A percentile compares a stretch with the other conserved stretches of the same genome.
These are phyloP conservation scores for Gymnothorax reevesii DNA, from an alignment of 2,797 vertebrate genomes.

Conservation along the genomic window DNA sequence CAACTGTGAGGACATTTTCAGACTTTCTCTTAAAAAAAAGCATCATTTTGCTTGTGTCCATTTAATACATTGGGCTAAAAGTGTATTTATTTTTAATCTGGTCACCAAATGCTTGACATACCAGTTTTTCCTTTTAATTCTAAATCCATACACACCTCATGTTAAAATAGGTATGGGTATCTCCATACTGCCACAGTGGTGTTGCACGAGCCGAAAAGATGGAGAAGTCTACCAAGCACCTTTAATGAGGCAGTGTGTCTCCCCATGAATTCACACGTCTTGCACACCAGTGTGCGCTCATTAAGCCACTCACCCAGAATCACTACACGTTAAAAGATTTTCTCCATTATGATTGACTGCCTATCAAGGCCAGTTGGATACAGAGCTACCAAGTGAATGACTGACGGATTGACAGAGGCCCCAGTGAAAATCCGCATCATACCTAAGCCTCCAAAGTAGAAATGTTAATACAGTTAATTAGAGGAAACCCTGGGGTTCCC, in stretches of 20 bases:
- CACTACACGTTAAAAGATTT: background rate
- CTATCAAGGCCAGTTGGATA: background rate
- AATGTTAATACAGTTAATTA: slow-evolving; percentile 42
- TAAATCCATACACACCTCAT: too few species aligned
- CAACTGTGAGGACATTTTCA: too few species aligned
- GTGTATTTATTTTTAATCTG: too few species aligned
- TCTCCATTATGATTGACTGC: background rate
- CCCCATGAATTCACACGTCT: slow-evolving; percentile 1
- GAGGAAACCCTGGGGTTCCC: slow-evolving; percentile 29
- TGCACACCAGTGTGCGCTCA: background rate
- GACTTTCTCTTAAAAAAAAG: too few species aligned
- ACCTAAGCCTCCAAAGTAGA: slow-evolving; percentile 23
- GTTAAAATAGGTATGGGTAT: too few species aligned
- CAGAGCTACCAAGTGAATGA: background rate
- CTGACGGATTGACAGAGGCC: background rate
- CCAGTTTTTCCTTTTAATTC: too few species aligned
- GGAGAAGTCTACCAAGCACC: background rate
- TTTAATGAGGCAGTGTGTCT: background rate
- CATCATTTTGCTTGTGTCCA: too few species aligned
- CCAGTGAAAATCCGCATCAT: slow-evolving; percentile 6
- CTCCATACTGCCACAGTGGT: background rate
- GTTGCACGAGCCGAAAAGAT: background rate
- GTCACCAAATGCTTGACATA: too few species aligned
- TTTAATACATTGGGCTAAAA: too few species aligned
- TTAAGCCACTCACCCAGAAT: background rate